Evolutionary conservation across 2,797 vertebrate genomes (phyloP).

Genomic region (Phoeniculus purpureus): DNA sequence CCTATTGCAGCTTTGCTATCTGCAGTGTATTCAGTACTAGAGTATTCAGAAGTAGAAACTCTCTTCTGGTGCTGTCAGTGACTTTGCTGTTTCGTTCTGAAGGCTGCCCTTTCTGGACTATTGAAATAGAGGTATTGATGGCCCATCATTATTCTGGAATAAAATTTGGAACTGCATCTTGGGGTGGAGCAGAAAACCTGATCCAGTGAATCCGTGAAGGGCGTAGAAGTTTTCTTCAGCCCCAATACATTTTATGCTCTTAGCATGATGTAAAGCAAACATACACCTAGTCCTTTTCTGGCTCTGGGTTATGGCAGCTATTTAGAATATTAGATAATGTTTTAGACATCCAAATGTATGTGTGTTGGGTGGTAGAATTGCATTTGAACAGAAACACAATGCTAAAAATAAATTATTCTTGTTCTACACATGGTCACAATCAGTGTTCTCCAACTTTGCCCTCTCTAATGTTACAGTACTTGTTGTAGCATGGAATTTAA

Average conservation of each 20-base stretch:
- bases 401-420: slow-evolving; percentile 38
- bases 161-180: not conserved
- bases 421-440: slow-evolving; percentile 41
- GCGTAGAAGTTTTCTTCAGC: not conserved
- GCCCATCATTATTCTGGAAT: not conserved
- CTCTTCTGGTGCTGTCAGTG: not conserved
- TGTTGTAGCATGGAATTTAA: slow-evolving; percentile 41
- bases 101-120: not conserved
- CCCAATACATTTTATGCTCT: not conserved
- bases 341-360: slow-evolving; percentile 1
- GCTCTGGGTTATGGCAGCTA: not conserved
- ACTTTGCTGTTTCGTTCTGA: not conserved
- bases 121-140: not conserved
- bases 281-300: slow-evolving; percentile 1
- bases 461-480: slow-evolving; percentile 30
- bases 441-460: not conserved
- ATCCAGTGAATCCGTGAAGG: not conserved
- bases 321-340: slow-evolving; percentile 6
- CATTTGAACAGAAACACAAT: slow-evolving; percentile 21
- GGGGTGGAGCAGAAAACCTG: not conserved
- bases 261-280: not conserved
- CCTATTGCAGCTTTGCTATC: not conserved
- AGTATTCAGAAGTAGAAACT: not conserved
- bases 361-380: slow-evolving; percentile 1
- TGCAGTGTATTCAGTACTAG: not conserved